These are phyloP conservation scores for Protophormia terraenovae DNA, from an alignment of 2,888 invertebrate genomes.

Conservation along the genomic window DNA sequence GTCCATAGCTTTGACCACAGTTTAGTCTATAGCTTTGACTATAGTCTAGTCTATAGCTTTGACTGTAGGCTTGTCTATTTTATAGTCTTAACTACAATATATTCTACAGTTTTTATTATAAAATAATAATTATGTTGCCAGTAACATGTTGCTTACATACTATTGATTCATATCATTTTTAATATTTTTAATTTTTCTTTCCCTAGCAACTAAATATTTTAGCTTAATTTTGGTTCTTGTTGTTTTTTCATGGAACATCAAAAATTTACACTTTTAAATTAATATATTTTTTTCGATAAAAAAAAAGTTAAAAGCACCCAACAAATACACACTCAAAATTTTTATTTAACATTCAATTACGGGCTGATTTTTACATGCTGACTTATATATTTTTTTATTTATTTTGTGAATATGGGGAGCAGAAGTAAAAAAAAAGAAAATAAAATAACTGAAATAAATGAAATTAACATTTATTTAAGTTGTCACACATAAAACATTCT, in stretches of 20 bases:
- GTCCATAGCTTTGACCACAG: no score
- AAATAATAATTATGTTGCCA: background rate
- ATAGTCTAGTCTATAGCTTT: no score
- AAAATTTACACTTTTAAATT: slow-evolving; percentile 2
- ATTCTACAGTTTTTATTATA: no score
- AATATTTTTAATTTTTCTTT: background rate
- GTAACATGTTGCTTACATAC: background rate
- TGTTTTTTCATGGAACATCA: background rate
- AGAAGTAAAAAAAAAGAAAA: background rate
- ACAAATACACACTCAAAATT: background rate
- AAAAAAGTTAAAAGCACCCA: background rate
- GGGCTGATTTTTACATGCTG: background rate
- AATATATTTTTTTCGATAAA: background rate
- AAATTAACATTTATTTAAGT: slow-evolving; percentile 15
- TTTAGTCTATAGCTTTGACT: no score
- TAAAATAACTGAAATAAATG: background rate
- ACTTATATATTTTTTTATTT: background rate
- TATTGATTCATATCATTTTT: no score
- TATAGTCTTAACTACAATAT: no score
- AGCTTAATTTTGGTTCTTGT: background rate
- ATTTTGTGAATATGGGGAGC: background rate
- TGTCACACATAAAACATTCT: slow-evolving; percentile 9
- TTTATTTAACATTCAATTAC: background rate
- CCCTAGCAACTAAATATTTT: background rate
- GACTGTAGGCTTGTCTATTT: no score